These are phyloP conservation scores for Drosophila longiperda DNA, from an alignment of 2,888 invertebrate genomes.

Conservation along the genomic window DNA sequence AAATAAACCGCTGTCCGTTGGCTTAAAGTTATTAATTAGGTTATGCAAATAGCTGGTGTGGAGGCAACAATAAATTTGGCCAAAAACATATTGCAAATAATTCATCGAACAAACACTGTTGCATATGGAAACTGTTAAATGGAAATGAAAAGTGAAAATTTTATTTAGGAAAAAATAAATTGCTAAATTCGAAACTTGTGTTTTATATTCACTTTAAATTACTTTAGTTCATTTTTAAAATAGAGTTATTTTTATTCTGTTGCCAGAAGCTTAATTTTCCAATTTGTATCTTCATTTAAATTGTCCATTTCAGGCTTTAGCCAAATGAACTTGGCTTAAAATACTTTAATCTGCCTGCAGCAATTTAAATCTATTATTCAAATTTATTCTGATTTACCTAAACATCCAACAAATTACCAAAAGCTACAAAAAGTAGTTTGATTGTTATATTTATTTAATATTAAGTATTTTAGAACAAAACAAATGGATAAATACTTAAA, in stretches of 20 bases:
- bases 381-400: constrained; percentile 6
- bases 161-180: background rate
- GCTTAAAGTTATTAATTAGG: constrained; percentile 57
- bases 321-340: background rate
- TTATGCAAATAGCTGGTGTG: constrained; percentile 51
- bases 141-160: constrained; percentile 13
- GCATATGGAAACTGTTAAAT: background rate
- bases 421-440: background rate
- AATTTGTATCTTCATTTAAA: background rate
- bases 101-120: constrained; percentile 21
- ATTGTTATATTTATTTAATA: background rate
- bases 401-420: background rate
- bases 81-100: constrained; percentile 28
- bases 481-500: background rate
- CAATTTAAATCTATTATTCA: constrained; percentile 25
- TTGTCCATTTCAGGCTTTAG: background rate
- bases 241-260: too few species aligned
- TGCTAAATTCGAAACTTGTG: background rate
- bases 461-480: background rate
- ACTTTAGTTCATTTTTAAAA: too few species aligned
- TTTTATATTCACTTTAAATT: background rate
- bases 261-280: too few species aligned
- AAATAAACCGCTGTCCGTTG: constrained; percentile 61
- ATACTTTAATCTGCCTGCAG: constrained; percentile 17
- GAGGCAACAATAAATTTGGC: constrained; percentile 15